Conservation (phyloP, 2,888 invertebrate genomes). For the Acronicta alni region DNA sequence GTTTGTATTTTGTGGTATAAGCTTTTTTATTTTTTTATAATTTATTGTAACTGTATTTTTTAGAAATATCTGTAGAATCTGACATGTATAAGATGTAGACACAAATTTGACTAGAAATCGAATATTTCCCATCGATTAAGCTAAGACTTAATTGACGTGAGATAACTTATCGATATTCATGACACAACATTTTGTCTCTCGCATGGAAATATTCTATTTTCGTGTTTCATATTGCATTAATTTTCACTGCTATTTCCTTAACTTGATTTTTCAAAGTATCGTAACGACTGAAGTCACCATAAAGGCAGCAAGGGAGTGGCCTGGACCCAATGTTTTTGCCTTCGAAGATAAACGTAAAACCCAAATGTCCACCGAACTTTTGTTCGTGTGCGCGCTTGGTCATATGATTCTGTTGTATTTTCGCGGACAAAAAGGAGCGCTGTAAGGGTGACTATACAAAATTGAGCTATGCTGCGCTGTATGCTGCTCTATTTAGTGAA, state of each 20-base stretch:
- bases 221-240: conserved; percentile 11
- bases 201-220: conserved; percentile 8
- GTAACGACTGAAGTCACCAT: conserved; percentile 15
- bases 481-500: too few relatives aligned
- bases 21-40: conserved; percentile 31
- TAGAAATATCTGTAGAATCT: conserved; percentile 7
- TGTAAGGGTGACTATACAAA: too few relatives aligned
- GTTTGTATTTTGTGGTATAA: conserved; percentile 28
- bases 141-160: conserved; percentile 37
- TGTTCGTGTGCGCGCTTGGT: too few relatives aligned
- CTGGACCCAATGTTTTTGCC: background rate
- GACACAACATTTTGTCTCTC: background rate
- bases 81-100: conserved; percentile 3
- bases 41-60: conserved; percentile 31
- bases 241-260: conserved; percentile 22
- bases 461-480: too few relatives aligned
- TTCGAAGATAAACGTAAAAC: too few relatives aligned
- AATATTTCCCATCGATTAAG: conserved; percentile 35
- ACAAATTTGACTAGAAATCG: conserved; percentile 4
- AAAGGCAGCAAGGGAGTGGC: background rate
- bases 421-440: background rate
- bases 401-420: background rate
- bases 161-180: conserved; percentile 13
- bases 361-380: too few relatives aligned
- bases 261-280: conserved; percentile 22